Percentiles rank a stretch among this genome's conserved stretches.
These are phyloP conservation scores for Carposina sasakii DNA, from an alignment of 1,140 invertebrate species.

Conservation along the genomic window DNA sequence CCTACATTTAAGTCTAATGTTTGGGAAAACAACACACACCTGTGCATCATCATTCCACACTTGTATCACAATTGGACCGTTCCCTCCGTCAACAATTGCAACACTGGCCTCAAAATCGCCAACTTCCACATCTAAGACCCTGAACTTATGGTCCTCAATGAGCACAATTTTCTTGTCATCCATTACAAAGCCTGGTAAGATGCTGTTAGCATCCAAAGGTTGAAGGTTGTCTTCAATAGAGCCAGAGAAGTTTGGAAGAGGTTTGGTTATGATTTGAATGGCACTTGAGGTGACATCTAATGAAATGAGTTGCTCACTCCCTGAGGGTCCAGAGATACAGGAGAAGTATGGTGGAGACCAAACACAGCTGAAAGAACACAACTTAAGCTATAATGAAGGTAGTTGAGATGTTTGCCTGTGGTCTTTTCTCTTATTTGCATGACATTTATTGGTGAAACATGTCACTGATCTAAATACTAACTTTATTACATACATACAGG, in stretches of 20 bases:
- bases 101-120: conserved; percentile 42
- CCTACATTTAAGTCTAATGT: no score
- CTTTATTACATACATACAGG: no score
- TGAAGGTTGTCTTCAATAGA: conserved; percentile 8
- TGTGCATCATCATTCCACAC: conserved; percentile 42
- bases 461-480: no score
- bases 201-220: conserved; percentile 37
- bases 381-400: neutral
- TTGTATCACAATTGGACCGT: conserved; percentile 48
- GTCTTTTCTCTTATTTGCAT: no score
- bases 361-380: conserved; percentile 73
- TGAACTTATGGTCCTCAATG: conserved; percentile 52
- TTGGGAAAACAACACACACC: conserved; percentile 20
- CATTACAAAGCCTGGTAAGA: conserved; percentile 45
- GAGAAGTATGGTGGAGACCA: conserved; percentile 77
- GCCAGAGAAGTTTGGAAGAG: conserved; percentile 33
- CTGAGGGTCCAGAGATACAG: conserved; percentile 72
- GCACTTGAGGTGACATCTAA: conserved; percentile 67
- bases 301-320: conserved; percentile 60
- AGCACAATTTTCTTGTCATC: conserved; percentile 57
- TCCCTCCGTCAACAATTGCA: conserved; percentile 40
- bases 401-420: no score
- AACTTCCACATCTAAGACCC: conserved; percentile 32
- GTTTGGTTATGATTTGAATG: conserved; percentile 56
- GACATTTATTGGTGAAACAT: no score